Percentiles rank a stretch among this genome's conserved stretches.
Conservation (phyloP, 2,797 vertebrate genomes). For the Acestrorhynchus altus region DNA sequence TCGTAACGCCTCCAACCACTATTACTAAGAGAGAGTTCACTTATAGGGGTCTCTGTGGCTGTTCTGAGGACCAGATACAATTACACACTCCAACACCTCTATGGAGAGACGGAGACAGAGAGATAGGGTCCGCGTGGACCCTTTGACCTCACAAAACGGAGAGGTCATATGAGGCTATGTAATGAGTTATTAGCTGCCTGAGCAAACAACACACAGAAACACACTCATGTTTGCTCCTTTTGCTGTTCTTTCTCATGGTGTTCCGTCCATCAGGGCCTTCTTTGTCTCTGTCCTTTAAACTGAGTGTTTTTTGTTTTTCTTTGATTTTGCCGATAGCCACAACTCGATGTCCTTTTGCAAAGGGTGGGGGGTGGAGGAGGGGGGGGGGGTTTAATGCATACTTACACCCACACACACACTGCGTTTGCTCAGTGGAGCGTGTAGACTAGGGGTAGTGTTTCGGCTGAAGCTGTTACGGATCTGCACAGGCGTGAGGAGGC, state of each 20-base stretch:
- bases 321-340: constrained; percentile 83
- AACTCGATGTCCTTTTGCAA: constrained; percentile 49
- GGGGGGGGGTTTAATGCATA: constrained; percentile 27
- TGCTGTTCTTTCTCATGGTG: constrained; percentile 46
- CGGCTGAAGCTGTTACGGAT: constrained; percentile 72
- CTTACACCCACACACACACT: constrained; percentile 18
- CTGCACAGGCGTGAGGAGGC: constrained; percentile 58
- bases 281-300: constrained; percentile 61
- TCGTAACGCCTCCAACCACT: background rate
- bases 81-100: constrained; percentile 13
- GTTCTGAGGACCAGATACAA: constrained; percentile 1
- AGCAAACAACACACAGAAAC: constrained; percentile 67
- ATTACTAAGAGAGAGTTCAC: background rate
- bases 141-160: constrained; percentile 27
- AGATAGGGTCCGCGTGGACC: constrained; percentile 43
- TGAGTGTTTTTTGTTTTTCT: constrained; percentile 76
- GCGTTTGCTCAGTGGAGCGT: constrained; percentile 70
- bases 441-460: constrained; percentile 78
- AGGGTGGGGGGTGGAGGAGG: constrained; percentile 7
- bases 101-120: constrained; percentile 6
- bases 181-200: constrained; percentile 79
- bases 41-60: background rate
- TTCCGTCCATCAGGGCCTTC: constrained; percentile 53
- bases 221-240: constrained; percentile 14
- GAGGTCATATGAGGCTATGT: constrained; percentile 50